A percentile compares a stretch with the other conserved stretches of the same genome.
phyloP scores from a whole-genome alignment of 2,888 invertebrate species.

The Argynnis bischoffii region DNA sequence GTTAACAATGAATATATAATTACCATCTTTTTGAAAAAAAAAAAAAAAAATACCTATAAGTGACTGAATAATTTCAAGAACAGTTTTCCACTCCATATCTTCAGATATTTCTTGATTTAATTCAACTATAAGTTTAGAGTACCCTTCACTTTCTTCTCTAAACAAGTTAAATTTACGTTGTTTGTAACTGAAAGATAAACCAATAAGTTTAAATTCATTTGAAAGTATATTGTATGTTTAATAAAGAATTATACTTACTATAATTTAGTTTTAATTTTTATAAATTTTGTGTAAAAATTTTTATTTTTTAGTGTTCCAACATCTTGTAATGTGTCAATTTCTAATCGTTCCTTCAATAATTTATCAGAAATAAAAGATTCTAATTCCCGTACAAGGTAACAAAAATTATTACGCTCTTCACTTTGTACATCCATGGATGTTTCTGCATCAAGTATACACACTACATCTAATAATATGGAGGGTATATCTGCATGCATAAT shows the following conservation, averaged over 20 bases:
- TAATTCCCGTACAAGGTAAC: constrained; percentile 89
- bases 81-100: constrained; percentile 84
- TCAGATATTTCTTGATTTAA: constrained; percentile 91
- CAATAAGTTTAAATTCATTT: no score
- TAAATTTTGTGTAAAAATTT: constrained; percentile 96
- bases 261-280: constrained; percentile 98
- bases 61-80: constrained; percentile 95
- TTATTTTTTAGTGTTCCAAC: constrained; percentile 94
- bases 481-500: constrained; percentile 89
- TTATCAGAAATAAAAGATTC: constrained; percentile 93
- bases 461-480: constrained; percentile 91
- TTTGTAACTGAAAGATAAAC: constrained; percentile 91
- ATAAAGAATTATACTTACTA: constrained; percentile 88
- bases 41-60: constrained; percentile 88
- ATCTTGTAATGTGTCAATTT: constrained; percentile 96
- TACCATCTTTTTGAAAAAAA: not conserved
- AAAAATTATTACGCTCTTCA: constrained; percentile 89
- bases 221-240: not conserved
- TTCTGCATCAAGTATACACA: constrained; percentile 93
- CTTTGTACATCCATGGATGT: constrained; percentile 86
- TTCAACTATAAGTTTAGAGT: constrained; percentile 97
- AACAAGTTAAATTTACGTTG: constrained; percentile 99
- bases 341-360: constrained; percentile 94
- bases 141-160: constrained; percentile 99
- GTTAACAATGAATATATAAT: not conserved